Evolutionary conservation across 2,113 vertebrate species (phyloP).

Genomic region (Pholis gunnellus): DNA sequence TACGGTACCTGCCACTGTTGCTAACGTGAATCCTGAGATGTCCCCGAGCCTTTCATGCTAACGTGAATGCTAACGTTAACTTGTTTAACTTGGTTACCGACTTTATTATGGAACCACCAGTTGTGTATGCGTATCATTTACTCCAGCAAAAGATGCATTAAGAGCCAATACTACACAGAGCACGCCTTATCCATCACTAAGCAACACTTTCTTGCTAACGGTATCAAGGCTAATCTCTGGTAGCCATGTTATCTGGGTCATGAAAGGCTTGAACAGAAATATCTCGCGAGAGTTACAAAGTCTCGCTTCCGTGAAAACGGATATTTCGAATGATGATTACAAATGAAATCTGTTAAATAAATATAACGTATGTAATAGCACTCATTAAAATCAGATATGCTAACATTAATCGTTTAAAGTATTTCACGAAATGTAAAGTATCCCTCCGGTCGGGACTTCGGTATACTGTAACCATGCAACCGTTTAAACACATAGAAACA

Average conservation of each 20-base stretch:
- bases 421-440: not conserved
- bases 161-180: not conserved
- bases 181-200: not conserved
- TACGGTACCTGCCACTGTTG: slow-evolving; percentile 71
- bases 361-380: not conserved
- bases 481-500: slow-evolving; percentile 49
- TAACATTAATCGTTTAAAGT: not conserved
- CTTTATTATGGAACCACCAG: not conserved
- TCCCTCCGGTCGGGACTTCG: slow-evolving; percentile 27
- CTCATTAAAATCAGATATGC: not conserved
- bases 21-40: slow-evolving; percentile 59
- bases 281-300: slow-evolving; percentile 68
- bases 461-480: slow-evolving; percentile 55
- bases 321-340: slow-evolving; percentile 36
- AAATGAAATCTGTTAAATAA: not conserved
- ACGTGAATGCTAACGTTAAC: slow-evolving; percentile 46
- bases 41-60: slow-evolving; percentile 19
- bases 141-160: not conserved
- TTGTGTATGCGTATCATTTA: not conserved
- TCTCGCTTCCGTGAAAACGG: slow-evolving; percentile 17
- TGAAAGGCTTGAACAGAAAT: not conserved
- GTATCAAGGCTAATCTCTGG: slow-evolving; percentile 34
- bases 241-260: slow-evolving; percentile 60
- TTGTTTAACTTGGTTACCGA: slow-evolving; percentile 2
- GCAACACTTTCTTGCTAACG: not conserved